Evolutionary conservation across 2,113 vertebrate species (phyloP).

Genomic region (Calcarius ornatus): DNA sequence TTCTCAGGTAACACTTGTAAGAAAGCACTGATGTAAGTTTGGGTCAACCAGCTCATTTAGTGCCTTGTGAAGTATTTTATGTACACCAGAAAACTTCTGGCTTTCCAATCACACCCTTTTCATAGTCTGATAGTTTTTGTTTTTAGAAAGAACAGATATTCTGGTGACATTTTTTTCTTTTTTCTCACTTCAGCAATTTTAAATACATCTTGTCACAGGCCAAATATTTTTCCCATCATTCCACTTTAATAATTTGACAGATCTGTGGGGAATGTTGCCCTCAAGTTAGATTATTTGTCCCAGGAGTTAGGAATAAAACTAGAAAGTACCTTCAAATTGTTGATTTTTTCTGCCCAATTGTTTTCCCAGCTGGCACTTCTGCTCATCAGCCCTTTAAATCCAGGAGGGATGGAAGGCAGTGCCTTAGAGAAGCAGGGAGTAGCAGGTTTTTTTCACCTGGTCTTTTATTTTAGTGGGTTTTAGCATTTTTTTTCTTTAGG

Average conservation of each 20-base stretch:
- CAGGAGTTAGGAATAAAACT: neutral
- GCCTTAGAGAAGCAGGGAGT: accelerated
- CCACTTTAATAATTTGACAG: neutral
- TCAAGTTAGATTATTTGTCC: neutral
- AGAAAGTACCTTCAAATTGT: neutral
- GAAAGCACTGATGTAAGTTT: neutral
- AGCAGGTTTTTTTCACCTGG: accelerated
- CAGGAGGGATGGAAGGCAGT: accelerated
- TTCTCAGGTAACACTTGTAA: neutral
- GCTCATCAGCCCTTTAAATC: neutral
- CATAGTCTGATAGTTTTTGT: neutral
- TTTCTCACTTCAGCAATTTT: constrained; percentile 9
- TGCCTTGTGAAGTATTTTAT: neutral
- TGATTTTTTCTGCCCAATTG: neutral
- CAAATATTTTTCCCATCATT: neutral
- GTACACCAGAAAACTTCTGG: neutral
- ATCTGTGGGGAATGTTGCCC: neutral
- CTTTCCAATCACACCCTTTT: neutral
- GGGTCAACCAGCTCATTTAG: neutral
- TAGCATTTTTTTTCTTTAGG: accelerated
- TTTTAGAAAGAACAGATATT: neutral
- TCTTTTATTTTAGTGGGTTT: accelerated
- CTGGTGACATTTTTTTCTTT: neutral
- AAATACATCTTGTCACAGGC: neutral
- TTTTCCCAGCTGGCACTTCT: neutral